Percentiles rank a stretch among this genome's conserved stretches.
These are phyloP conservation scores for Eulacestoma nigropectus DNA, from an alignment of 2,113 vertebrate genomes.

Conservation along the genomic window DNA sequence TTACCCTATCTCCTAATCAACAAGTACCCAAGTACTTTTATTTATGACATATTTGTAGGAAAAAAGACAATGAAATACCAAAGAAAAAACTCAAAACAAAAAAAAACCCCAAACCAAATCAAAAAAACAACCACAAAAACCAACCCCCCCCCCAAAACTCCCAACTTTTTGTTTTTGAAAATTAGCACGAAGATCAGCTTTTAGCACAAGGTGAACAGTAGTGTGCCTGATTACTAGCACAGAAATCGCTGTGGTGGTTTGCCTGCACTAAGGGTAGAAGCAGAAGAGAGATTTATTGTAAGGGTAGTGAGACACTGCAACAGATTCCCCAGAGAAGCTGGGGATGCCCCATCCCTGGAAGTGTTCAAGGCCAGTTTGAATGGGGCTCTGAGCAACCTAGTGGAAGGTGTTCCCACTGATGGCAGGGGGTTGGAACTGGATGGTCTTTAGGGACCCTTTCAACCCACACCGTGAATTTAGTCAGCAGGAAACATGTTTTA, in stretches of 20 bases:
- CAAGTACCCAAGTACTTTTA: not conserved
- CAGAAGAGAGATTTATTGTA: not conserved
- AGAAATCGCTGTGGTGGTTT: not conserved
- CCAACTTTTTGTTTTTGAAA: not conserved
- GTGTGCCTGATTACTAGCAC: not conserved
- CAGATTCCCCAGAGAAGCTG: not conserved
- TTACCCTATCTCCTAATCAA: not conserved
- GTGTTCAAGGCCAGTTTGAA: not conserved
- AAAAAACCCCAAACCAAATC: not conserved
- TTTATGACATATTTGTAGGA: not conserved
- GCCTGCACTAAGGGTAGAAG: not conserved
- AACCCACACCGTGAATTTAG: not conserved
- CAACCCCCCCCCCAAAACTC: too few species aligned
- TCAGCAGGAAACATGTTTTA: not conserved
- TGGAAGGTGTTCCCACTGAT: not conserved
- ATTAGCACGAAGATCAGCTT: not conserved
- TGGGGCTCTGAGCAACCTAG: not conserved
- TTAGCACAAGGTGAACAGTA: not conserved
- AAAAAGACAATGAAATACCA: accelerated
- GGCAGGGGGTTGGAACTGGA: not conserved
- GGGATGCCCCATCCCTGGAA: not conserved
- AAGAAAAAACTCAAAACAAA: not conserved
- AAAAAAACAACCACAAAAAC: not conserved
- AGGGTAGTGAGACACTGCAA: not conserved
- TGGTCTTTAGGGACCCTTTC: not conserved